Conservation (phyloP, 2,888 invertebrate species). For the Sarcophaga carnaria region DNA sequence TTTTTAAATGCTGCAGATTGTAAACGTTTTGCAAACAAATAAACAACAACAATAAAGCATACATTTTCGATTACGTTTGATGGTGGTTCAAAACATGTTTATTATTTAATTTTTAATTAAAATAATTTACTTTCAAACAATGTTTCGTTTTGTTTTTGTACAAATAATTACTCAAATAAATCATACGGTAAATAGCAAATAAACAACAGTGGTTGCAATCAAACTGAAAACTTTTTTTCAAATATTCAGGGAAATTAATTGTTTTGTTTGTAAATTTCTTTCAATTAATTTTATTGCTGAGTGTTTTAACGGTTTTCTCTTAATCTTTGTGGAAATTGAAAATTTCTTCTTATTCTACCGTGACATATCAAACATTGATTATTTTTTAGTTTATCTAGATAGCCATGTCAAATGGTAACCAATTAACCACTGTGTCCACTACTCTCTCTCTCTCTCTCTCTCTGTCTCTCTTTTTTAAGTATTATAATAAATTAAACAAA, state of each 20-base stretch:
- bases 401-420: too few species aligned
- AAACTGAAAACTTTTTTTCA: not conserved
- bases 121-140: slow-evolving; percentile 54
- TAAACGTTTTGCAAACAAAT: not conserved
- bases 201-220: slow-evolving; percentile 30
- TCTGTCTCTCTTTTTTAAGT: not conserved
- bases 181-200: slow-evolving; percentile 6
- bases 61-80: slow-evolving; percentile 41
- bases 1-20: not conserved
- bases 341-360: too few species aligned
- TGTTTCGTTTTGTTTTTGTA: slow-evolving; percentile 7
- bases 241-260: too few species aligned
- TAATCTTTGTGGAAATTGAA: too few species aligned
- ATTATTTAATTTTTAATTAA: slow-evolving; percentile 65
- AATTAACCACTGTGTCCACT: too few species aligned
- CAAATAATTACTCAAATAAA: slow-evolving; percentile 47
- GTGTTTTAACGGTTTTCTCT: too few species aligned
- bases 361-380: too few species aligned
- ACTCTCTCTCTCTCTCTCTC: too few species aligned
- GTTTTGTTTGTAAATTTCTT: too few species aligned
- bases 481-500: slow-evolving; percentile 25
- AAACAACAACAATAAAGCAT: slow-evolving; percentile 7
- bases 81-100: slow-evolving; percentile 39
- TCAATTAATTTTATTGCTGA: too few species aligned
- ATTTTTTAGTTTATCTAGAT: too few species aligned